Base-by-base conservation (phyloP, 2,113 vertebrate genomes). In the Eulemur rufifrons region DNA sequence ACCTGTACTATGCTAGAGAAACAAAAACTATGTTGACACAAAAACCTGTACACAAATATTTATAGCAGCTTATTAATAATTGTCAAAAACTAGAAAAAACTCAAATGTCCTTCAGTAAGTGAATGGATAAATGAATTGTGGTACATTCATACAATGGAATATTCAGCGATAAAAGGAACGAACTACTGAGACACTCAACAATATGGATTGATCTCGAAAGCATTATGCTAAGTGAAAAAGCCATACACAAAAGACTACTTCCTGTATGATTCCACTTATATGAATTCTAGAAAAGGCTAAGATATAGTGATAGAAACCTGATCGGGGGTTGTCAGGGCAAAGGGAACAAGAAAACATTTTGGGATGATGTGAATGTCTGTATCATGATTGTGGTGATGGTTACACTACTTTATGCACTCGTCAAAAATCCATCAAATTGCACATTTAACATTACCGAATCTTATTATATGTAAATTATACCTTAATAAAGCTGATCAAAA, bases 251-350 rank as follows among this genome's bases (percentile, higher is more conserved):
- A 90, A 39, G 69, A 71, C 45, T 69, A 63, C 9, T 89, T 52
- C 20, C 42, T 89, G 29, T 69, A 27, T 86, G 21, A 54, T 86
- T 83, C 29, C 23, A 86, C 42, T 64, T 81, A 29, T 50, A 18
- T 78, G 80, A 69, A 66, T 52, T 84, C 42, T 88, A 86, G n/a
- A 94, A 85, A 92, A 87, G 47, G 50, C 23, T 92, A 86, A 83
- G 18, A 10, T 52, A 27, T n/a, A 78, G 73, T 86, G 39, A 66
- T 61, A 56, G 66, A 95, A 71, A 68, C 37, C 8, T 91, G 23
- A 83, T 83, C 61, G 76, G 1, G 39, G 25, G 6, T 95, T 91
- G 17, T 29, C 56, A 97, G 68, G 14, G n/a, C 32, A 63, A 87
- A 82, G 52, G 29, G n/a, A 17, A 93, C 47, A 77, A 80, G 54